Evolutionary conservation across 2,113 vertebrate species (phyloP), one percentile per base, ranked within the genome.

Genomic region (Benitochromis conjunctus): DNA sequence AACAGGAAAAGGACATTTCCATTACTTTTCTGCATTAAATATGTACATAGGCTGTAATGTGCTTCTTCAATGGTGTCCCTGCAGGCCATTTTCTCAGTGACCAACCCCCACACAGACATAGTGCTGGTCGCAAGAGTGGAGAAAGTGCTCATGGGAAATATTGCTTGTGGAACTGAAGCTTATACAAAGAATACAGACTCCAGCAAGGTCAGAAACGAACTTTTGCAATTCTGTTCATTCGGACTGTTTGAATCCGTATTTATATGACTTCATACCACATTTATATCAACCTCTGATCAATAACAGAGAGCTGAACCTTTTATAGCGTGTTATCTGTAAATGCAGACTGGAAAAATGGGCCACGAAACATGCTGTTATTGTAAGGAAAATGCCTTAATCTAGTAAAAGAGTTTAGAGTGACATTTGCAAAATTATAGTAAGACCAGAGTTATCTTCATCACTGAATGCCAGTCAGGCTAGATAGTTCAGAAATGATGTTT

Each of bases 131-230:
- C 98, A 87, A 97, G 97, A 94, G 96, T 99, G 66, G 99, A 99
- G 91, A 99, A 99, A 92, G 97, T 99, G 84, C 96, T 99, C 54
- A 99, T 97, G 48, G 99, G 98, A 94, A 99, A 97, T 86, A 99
- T 99, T 81, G 93, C 97, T 55, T 97, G 95, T 85, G 97, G 97
- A 36, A 96, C 97, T 7, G 99, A 99, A 69, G 98, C 98, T 62
- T 99, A 99, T 79, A 97, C 99, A 89, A 99, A 99, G 95, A 99
- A 98, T 86, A 96, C 98, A 18, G 99, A 99, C 93, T 99, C 98
- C 66, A 97, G 96, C 93, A 99, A 99, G 98, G 98, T 99, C 94
- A 95, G 51, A 18, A 18, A 71, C 26, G 31, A 12, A 3, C 38
- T 34, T 82, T 10, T 46, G 10, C 5, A 24, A 48, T 69, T 41